Percentiles rank a stretch among this genome's conserved stretches.
Conservation (phyloP, 1,140 invertebrate species). For the Arctopsyche grandis region DNA sequence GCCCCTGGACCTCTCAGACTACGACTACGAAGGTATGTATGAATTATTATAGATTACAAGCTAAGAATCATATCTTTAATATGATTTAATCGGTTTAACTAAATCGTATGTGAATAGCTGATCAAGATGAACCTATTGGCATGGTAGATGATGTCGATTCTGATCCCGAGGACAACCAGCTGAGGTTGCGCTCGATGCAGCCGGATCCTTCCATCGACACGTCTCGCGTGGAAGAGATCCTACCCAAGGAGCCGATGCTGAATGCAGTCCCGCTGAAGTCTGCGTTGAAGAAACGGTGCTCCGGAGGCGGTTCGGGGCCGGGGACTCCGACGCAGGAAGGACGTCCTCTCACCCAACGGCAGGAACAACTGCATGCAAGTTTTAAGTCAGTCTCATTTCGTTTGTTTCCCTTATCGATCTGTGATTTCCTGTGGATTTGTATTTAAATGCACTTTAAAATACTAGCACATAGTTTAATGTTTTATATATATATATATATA, state of each 20-base stretch:
- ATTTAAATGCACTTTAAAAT: conserved; percentile 15
- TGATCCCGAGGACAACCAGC: conserved; percentile 70
- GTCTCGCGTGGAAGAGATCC: conserved; percentile 86
- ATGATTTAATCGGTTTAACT: background rate
- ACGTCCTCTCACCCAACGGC: conserved; percentile 67
- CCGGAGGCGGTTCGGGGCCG: conserved; percentile 69
- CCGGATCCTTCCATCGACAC: conserved; percentile 78
- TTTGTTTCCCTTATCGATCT: background rate
- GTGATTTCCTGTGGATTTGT: conserved; percentile 6
- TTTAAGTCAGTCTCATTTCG: conserved; percentile 65
- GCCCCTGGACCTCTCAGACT: conserved; percentile 63
- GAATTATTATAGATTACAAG: conserved; percentile 2
- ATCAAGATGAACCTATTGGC: conserved; percentile 50
- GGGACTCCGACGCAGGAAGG: conserved; percentile 79
- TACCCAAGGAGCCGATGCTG: conserved; percentile 87
- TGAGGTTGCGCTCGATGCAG: conserved; percentile 67
- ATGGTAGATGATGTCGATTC: conserved; percentile 52
- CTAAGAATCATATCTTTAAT: background rate
- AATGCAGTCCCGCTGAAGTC: conserved; percentile 91
- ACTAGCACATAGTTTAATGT: background rate
- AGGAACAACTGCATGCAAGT: conserved; percentile 71
- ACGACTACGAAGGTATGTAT: conserved; percentile 73
- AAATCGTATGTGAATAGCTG: conserved; percentile 27
- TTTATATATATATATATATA: background rate
- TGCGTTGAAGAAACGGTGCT: conserved; percentile 85